Evolutionary conservation across 1,140 invertebrate species (phyloP).

Genomic region (Agraylea sexmaculata): DNA sequence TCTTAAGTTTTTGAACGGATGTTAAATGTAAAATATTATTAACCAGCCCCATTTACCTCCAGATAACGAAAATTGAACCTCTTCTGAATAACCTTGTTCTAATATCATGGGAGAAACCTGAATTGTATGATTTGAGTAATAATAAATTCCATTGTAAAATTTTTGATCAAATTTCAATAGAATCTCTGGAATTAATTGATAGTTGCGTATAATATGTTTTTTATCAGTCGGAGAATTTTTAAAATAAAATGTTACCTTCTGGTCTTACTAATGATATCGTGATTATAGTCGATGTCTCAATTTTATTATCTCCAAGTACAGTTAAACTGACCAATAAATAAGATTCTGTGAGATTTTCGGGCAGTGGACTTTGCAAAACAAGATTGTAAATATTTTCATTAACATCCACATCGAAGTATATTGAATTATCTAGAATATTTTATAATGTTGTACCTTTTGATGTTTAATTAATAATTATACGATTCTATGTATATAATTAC

Average conservation of each 20-base stretch:
- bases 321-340: slow-evolving; percentile 2
- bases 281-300: too few species aligned
- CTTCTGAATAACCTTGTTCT: slow-evolving; percentile 9
- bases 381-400: not conserved
- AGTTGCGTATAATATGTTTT: too few species aligned
- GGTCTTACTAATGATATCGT: not conserved
- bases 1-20: too few species aligned
- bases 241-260: slow-evolving; percentile 8
- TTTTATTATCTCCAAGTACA: not conserved
- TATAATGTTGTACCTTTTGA: not conserved
- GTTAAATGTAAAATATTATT: too few species aligned
- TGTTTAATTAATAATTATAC: slow-evolving; percentile 1
- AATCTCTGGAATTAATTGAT: slow-evolving; percentile 1
- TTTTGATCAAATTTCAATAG: slow-evolving; percentile 5
- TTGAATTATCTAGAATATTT: slow-evolving; percentile 5
- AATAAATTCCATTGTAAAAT: slow-evolving; percentile 12
- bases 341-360: slow-evolving; percentile 5
- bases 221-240: too few species aligned
- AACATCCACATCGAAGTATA: not conserved
- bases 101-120: slow-evolving; percentile 6
- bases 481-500: slow-evolving; percentile 4
- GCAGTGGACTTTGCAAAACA: not conserved
- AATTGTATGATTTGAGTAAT: slow-evolving; percentile 1
- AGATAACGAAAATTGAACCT: slow-evolving; percentile 9
- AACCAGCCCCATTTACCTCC: slow-evolving; percentile 10